Evolutionary conservation across 2,888 invertebrate genomes (phyloP), one percentile per base, ranked within the genome.

Genomic region (Cylindroiulus punctatus): DNA sequence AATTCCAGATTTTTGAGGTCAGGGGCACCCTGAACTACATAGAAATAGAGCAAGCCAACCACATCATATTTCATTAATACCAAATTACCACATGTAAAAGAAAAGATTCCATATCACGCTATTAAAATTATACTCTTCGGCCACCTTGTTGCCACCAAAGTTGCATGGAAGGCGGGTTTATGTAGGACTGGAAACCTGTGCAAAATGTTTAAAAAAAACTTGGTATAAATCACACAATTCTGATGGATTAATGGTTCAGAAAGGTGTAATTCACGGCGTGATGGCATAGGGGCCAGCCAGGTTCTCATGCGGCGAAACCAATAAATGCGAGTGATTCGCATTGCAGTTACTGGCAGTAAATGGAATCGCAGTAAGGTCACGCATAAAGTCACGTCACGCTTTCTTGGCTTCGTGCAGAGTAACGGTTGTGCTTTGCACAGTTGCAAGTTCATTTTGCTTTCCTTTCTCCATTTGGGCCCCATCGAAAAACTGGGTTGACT

Each of bases 341-440:
- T 26, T 14, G n/a, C 65, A 65, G 65, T 26, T 65, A 26, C 65
- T 26, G 26, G 26, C 65, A 65, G 65, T 26, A 65, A 65, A 65
- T 65, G 65, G 65, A 65, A 65, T 65, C n/a, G 26, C 65, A 26
- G 26, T 65, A 65, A 65, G 65, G 65, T 65, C 65, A 65, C 65
- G 65, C 65, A 65, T 65, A 65, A 65, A 65, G 65, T 65, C 65
- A 65, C 65, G 65, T 65, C 65, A 65, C 65, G 65, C 65, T 65
- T 65, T 65, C 65, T n/a, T 65, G 65, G 26, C 65, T n/a, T n/a
- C n/a, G n/a, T n/a, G 65, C 65, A 65, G 65, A 65, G 65, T 65
- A 65, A 65, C 65, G 65, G 65, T n/a, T 65, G 26, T 65, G 65
- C 65, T 65, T 65, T 65, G 65, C 65, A 26, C 26, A 65, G 26